Evolutionary conservation across 2,888 invertebrate species (phyloP).

Genomic region (Antheraea assamensis): DNA sequence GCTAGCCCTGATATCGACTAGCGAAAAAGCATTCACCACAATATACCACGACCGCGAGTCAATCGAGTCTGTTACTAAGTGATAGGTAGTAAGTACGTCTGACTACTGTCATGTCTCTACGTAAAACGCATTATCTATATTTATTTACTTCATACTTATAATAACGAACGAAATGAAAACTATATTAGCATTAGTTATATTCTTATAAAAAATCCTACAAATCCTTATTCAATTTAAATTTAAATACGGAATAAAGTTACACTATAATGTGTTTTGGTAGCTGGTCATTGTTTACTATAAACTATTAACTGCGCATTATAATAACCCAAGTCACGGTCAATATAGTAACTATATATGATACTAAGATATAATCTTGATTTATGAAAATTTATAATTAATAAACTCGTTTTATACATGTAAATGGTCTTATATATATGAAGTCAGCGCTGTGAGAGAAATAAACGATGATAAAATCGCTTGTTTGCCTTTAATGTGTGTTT

Average conservation of each 20-base stretch:
- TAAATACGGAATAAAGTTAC: not conserved
- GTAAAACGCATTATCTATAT: not conserved
- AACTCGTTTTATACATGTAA: not conserved
- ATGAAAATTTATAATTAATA: not conserved
- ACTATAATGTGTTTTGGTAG: not conserved
- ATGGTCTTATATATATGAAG: not conserved
- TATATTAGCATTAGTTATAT: not conserved
- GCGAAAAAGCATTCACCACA: not conserved
- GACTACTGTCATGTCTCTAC: not conserved
- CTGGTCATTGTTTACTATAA: conserved; percentile 1
- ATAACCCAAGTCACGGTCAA: not conserved
- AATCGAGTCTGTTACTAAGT: not conserved
- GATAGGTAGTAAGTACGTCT: not conserved
- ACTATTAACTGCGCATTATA: conserved; percentile 5
- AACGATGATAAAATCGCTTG: not conserved
- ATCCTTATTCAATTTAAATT: not conserved
- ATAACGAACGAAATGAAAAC: not conserved
- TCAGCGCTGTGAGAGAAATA: not conserved
- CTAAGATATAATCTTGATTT: not conserved
- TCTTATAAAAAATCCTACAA: not conserved
- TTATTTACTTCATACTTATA: not conserved
- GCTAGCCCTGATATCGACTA: not conserved
- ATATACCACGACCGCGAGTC: conserved; percentile 1
- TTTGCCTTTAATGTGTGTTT: not conserved
- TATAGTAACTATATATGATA: not conserved